Evolutionary conservation across 2,888 invertebrate genomes (phyloP).

Genomic region (Eupithecia inturbata): DNA sequence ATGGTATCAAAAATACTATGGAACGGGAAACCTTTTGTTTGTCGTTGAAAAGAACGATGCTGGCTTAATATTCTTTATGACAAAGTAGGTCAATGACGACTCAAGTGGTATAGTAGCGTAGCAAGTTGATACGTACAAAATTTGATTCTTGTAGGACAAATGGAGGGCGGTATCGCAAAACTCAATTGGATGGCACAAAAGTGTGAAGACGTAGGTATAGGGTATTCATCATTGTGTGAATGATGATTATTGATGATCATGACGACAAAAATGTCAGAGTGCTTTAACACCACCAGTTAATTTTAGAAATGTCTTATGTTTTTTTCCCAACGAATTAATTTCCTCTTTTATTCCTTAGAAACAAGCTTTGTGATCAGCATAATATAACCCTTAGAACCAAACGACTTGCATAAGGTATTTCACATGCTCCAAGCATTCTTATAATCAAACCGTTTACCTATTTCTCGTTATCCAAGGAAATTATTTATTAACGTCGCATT

Average conservation of each 20-base stretch:
- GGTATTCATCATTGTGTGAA: not conserved
- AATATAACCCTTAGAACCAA: conserved; percentile 2
- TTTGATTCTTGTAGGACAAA: not conserved
- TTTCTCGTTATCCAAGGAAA: conserved; percentile 36
- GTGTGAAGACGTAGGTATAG: too few species aligned
- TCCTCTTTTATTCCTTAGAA: not conserved
- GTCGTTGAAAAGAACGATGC: conserved; percentile 5
- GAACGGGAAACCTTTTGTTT: conserved; percentile 26
- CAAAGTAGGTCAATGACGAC: not conserved
- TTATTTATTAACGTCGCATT: conserved; percentile 40
- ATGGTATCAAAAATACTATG: conserved; percentile 22
- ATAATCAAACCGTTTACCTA: conserved; percentile 35
- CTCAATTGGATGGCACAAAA: too few species aligned
- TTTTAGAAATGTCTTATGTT: not conserved
- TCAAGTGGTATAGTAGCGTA: not conserved
- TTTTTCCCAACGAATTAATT: not conserved
- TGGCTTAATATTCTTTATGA: not conserved
- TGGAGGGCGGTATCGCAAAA: too few species aligned
- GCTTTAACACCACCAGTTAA: too few species aligned
- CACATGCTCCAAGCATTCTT: conserved; percentile 32
- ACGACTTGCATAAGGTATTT: conserved; percentile 19
- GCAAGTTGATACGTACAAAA: not conserved
- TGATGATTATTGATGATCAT: not conserved
- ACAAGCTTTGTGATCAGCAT: conserved; percentile 9
- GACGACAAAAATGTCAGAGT: not conserved